A percentile compares a stretch with the other conserved stretches of the same genome.
phyloP scores from a whole-genome alignment of 2,797 vertebrate species.

The Novumbra hubbsi region DNA sequence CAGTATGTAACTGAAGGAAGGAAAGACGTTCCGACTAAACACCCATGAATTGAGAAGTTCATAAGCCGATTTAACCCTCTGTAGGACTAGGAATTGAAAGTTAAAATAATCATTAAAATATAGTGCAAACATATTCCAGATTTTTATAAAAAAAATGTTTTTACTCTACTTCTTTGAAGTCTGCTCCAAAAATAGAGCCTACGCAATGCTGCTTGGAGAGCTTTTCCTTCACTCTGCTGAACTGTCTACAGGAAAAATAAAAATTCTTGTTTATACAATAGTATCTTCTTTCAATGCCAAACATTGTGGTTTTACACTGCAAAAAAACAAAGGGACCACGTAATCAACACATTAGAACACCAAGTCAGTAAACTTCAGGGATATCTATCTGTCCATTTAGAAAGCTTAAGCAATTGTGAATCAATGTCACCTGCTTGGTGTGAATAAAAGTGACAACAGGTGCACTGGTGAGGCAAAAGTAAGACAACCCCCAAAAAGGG shows the following conservation, averaged over 20 bases:
- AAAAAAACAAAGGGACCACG: no score
- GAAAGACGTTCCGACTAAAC: constrained; percentile 40
- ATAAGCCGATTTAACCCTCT: constrained; percentile 30
- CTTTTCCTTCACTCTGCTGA: neutral
- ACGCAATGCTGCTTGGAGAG: neutral
- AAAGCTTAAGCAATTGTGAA: no score
- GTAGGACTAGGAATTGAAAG: constrained; percentile 31
- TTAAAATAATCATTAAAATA: constrained; percentile 3
- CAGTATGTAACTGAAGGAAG: constrained; percentile 21
- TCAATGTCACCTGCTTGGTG: no score
- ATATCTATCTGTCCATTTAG: no score
- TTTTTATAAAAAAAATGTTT: neutral
- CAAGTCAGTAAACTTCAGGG: no score
- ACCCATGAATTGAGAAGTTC: constrained; percentile 9
- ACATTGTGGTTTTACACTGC: neutral
- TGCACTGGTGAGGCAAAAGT: no score
- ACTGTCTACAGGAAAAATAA: constrained; percentile 13
- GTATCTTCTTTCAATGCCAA: neutral
- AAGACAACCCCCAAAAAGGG: no score
- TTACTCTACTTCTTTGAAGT: constrained; percentile 26
- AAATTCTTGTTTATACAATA: neutral
- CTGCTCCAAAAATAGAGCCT: constrained; percentile 29
- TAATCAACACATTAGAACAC: no score
- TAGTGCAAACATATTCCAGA: constrained; percentile 26
- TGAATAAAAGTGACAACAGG: no score